A percentile compares a stretch with the other conserved stretches of the same genome.
Conservation (phyloP, 2,888 invertebrate genomes). For the Eupithecia dodoneata region DNA sequence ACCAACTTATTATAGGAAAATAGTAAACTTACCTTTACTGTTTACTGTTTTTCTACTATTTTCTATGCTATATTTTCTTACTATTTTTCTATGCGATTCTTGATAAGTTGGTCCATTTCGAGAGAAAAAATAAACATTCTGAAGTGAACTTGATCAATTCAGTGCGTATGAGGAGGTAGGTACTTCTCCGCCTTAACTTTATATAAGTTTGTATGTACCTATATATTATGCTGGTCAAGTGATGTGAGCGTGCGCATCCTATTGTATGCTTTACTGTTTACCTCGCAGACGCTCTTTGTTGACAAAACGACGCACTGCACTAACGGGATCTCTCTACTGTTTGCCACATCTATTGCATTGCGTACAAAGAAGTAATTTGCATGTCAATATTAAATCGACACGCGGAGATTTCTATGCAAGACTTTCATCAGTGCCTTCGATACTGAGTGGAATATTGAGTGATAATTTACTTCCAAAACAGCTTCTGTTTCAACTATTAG, state of each 20-base stretch:
- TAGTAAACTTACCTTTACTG: too few relatives aligned
- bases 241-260: slow-evolving; percentile 31
- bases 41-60: background rate
- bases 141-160: slow-evolving; percentile 1
- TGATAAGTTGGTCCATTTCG: background rate
- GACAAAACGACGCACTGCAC: slow-evolving; percentile 59
- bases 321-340: slow-evolving; percentile 60
- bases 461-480: slow-evolving; percentile 7
- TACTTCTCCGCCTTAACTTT: background rate
- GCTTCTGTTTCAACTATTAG: slow-evolving; percentile 5
- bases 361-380: slow-evolving; percentile 62
- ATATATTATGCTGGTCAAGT: slow-evolving; percentile 6
- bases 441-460: slow-evolving; percentile 11
- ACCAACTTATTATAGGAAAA: background rate
- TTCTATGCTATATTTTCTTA: background rate
- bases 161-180: background rate
- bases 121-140: background rate
- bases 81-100: background rate
- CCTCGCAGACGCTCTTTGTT: slow-evolving; percentile 55
- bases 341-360: slow-evolving; percentile 58
- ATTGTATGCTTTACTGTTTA: slow-evolving; percentile 50
- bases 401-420: slow-evolving; percentile 31
- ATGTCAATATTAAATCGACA: slow-evolving; percentile 59
- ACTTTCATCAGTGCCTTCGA: slow-evolving; percentile 4
- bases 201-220: background rate